Evolutionary conservation across 2,797 vertebrate species (phyloP).

Genomic region (Xenentodon cancila): DNA sequence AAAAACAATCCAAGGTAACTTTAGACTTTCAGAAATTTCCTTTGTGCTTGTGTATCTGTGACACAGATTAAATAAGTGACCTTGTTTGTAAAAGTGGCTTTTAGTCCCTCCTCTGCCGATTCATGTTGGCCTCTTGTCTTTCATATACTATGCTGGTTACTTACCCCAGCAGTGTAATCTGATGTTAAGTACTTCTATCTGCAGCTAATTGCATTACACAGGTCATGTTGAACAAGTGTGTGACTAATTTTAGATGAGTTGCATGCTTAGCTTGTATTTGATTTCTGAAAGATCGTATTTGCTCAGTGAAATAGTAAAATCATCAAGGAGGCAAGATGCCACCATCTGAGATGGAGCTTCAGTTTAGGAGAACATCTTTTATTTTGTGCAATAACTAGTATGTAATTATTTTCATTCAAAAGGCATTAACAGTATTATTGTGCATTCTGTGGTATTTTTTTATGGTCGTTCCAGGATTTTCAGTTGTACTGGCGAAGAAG

Average conservation of each 20-base stretch:
- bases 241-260: constrained; percentile 62
- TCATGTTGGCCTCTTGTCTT: constrained; percentile 1
- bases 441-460: constrained; percentile 13
- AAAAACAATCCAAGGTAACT: no score
- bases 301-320: no score
- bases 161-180: constrained; percentile 21
- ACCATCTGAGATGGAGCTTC: no score
- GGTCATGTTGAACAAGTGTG: constrained; percentile 36
- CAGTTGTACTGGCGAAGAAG: constrained; percentile 87
- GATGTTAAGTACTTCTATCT: constrained; percentile 38
- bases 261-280: constrained; percentile 31
- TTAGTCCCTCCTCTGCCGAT: no score
- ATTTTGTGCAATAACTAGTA: no score
- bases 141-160: constrained; percentile 10
- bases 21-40: no score
- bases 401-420: no score
- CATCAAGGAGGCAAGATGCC: no score
- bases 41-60: no score
- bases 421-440: not conserved
- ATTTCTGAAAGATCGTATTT: constrained; percentile 16
- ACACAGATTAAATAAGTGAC: no score
- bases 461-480: constrained; percentile 82
- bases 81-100: no score
- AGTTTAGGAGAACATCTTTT: no score
- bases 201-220: constrained; percentile 72